Percentiles rank a stretch among this genome's conserved stretches.
These are phyloP conservation scores for Gambusia yucatana DNA, from an alignment of 2,797 vertebrate species.

Conservation along the genomic window DNA sequence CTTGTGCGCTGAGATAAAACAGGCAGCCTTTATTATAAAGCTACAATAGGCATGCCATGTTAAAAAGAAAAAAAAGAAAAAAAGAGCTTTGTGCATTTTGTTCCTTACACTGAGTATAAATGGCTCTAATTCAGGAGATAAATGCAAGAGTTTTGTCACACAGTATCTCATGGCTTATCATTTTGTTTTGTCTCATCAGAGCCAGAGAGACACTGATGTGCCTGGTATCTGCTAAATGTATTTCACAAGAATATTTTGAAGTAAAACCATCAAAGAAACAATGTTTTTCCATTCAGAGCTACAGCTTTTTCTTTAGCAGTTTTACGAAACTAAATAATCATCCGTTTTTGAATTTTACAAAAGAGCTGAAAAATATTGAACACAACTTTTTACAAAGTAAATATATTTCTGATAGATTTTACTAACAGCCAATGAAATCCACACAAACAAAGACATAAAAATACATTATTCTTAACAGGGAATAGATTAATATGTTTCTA, in stretches of 20 bases:
- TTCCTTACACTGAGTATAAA: constrained; percentile 43
- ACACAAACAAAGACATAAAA: not conserved
- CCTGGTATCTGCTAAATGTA: constrained; percentile 25
- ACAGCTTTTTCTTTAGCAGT: not conserved
- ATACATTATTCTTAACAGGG: not conserved
- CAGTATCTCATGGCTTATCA: constrained; percentile 22
- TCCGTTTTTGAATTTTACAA: not conserved
- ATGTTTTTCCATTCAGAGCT: not conserved
- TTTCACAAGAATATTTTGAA: constrained; percentile 34
- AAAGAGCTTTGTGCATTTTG: constrained; percentile 57
- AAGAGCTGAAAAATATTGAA: not conserved
- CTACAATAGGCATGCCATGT: constrained; percentile 68
- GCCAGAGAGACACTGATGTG: constrained; percentile 6
- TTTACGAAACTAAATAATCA: not conserved
- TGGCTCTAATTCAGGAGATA: constrained; percentile 41
- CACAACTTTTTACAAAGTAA: not conserved
- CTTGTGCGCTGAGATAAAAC: constrained; percentile 74
- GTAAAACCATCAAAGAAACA: not conserved
- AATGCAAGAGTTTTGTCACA: constrained; percentile 33
- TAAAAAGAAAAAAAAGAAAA: constrained; percentile 57
- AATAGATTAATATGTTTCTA: not conserved
- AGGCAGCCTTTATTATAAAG: constrained; percentile 72
- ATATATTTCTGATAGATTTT: not conserved
- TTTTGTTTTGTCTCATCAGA: constrained; percentile 35
- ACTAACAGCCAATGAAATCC: not conserved